Percentiles rank a stretch among this genome's conserved stretches.
Conservation (phyloP, 2,797 vertebrate genomes). For the Alca torda region DNA sequence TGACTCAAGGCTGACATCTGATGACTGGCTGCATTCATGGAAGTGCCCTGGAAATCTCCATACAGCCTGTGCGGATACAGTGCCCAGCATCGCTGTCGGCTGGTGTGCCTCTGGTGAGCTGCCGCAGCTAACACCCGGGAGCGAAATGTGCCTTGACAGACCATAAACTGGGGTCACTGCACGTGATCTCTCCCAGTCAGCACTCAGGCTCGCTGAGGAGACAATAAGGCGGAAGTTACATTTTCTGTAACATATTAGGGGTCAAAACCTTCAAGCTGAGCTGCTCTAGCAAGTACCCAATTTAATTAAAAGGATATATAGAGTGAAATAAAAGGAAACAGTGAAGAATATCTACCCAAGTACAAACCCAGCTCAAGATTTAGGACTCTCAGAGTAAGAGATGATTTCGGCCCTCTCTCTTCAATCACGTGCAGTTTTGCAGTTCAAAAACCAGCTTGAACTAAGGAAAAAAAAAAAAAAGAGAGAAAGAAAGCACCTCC, state of each 20-base stretch:
- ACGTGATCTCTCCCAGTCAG: fast-evolving
- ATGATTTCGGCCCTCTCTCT: neutral
- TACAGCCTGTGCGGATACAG: neutral
- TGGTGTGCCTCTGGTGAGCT: neutral
- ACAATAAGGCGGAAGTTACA: neutral
- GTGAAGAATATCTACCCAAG: neutral
- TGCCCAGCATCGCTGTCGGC: neutral
- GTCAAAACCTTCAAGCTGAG: neutral
- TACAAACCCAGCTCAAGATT: neutral
- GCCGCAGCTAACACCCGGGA: fast-evolving
- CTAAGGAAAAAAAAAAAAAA: neutral
- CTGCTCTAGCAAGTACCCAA: neutral
- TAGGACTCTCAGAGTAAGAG: neutral
- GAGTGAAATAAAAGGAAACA: neutral
- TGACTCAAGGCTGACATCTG: neutral
- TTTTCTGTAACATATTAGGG: neutral
- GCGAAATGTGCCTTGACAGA: neutral
- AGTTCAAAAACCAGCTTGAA: neutral
- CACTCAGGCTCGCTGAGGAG: neutral
- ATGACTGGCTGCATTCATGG: neutral
- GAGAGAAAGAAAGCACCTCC: neutral
- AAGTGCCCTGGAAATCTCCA: neutral
- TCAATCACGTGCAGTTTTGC: neutral
- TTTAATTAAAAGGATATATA: conserved; percentile 6
- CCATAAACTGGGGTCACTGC: fast-evolving